Evolutionary conservation across 1,140 invertebrate genomes (phyloP), one percentile per base, ranked within the genome.

Genomic region (Drosophila persimilis): DNA sequence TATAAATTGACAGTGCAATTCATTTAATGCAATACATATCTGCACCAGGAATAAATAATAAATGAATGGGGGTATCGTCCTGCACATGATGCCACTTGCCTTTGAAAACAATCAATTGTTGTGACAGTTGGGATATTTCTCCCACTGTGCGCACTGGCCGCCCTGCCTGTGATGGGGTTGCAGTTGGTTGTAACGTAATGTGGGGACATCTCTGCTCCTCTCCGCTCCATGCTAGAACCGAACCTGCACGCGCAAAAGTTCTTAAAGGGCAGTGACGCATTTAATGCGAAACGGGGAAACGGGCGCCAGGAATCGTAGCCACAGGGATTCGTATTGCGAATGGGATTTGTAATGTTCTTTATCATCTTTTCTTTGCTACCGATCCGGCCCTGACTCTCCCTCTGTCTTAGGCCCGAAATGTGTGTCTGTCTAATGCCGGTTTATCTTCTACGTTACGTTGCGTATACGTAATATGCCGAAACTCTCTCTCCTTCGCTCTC

Each of bases 361-460:
- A 2, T 31, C 29, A 8, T 6, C 7, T 31, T 31, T 31, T 31
- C 29, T 8, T 31, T 31, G 31, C 31, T 11, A 11, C 9, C 35
- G 15, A 59, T 54, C 45, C 61, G 48, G 15, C 8, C 67, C 51
- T 62, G 45, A 7, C 6, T 29, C 0, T 17, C 17, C 6, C 20
- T 17, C 55, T 26, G 6, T 8, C 20, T 26, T 26, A 26, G 24
- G 4, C 45, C 59, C 67, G 64, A 79, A 84, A 79, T 66, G 77
- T 76, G 78, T 62, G 73, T 63, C 63, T 73, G 65, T 83, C 63
- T 78, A 74, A 81, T 83, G 80, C 77, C 72, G 77, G 76, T 85
- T 85, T 76, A 80, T 53, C 72, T 73, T 84, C 75, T 57, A 71
- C 70, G 74, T 72, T 85, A 58, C 61, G 45, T 72, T 74, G 80